phyloP scores from a whole-genome alignment of 2,888 invertebrate genomes.

The Seladonia tumulorum region DNA sequence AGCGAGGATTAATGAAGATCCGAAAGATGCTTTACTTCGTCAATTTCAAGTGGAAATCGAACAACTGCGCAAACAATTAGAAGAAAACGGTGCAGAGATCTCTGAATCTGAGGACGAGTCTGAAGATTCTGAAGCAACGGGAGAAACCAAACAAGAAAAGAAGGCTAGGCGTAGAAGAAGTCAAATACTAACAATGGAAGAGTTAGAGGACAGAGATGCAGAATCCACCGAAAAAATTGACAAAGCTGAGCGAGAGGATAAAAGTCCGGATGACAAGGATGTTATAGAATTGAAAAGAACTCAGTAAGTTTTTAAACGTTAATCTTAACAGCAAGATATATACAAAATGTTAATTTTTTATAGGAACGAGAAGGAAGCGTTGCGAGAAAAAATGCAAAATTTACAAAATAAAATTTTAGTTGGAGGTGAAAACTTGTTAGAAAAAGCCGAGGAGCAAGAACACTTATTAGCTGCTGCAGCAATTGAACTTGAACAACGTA shows the following conservation, averaged over 20 bases:
- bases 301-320: slow-evolving; percentile 84
- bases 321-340: not conserved
- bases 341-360: slow-evolving; percentile 39
- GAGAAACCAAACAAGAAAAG: slow-evolving; percentile 78
- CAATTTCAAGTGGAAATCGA: slow-evolving; percentile 99
- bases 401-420: slow-evolving; percentile 98
- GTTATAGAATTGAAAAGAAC: slow-evolving; percentile 90
- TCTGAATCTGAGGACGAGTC: slow-evolving; percentile 81
- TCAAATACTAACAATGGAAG: slow-evolving; percentile 85
- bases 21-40: slow-evolving; percentile 97
- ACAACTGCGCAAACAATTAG: slow-evolving; percentile 93
- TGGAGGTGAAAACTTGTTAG: slow-evolving; percentile 98
- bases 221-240: slow-evolving; percentile 83
- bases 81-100: slow-evolving; percentile 86
- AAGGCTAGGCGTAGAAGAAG: slow-evolving; percentile 81
- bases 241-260: slow-evolving; percentile 86
- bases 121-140: slow-evolving; percentile 79
- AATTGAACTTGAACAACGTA: slow-evolving; percentile 91
- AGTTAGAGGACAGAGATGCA: slow-evolving; percentile 86
- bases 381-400: slow-evolving; percentile 93
- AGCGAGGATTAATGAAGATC: slow-evolving; percentile 98
- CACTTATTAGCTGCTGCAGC: slow-evolving; percentile 94
- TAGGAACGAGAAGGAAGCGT: slow-evolving; percentile 91
- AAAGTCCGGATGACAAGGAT: slow-evolving; percentile 85
- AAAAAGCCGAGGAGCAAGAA: slow-evolving; percentile 98